Conservation (phyloP, 2,797 vertebrate genomes). For the Myotis vivesi region DNA sequence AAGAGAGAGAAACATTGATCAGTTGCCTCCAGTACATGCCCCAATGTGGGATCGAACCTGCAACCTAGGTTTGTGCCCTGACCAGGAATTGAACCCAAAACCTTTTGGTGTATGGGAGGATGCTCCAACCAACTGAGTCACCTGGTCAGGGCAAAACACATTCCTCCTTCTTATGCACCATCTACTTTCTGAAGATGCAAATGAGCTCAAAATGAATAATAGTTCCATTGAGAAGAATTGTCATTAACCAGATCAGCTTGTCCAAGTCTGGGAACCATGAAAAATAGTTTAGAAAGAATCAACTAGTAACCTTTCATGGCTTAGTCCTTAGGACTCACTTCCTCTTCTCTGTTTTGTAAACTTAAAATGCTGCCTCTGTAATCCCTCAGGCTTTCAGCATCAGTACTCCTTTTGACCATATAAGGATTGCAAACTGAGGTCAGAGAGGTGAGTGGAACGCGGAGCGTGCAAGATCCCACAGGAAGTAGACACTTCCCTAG, state of each 20-base stretch:
- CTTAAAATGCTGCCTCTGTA: neutral
- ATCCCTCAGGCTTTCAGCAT: neutral
- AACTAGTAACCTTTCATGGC: neutral
- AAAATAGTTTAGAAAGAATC: neutral
- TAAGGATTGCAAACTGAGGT: neutral
- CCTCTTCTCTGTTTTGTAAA: neutral
- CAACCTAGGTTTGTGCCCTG: neutral
- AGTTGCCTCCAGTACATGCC: neutral
- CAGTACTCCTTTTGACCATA: neutral
- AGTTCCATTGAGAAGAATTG: neutral
- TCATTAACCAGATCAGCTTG: neutral
- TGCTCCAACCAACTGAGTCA: neutral
- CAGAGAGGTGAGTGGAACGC: neutral
- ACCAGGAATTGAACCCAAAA: neutral
- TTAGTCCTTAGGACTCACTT: neutral
- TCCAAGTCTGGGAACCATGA: neutral
- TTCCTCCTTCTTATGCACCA: neutral
- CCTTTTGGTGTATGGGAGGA: neutral
- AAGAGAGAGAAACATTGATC: neutral
- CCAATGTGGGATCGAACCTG: neutral
- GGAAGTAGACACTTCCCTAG: neutral
- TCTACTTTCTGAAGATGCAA: constrained; percentile 16
- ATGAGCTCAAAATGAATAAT: neutral
- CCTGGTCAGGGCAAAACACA: neutral
- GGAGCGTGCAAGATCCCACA: neutral